Evolutionary conservation across 2,888 invertebrate species (phyloP), one percentile per base, ranked within the genome.

Genomic region (Pheosia tremula): DNA sequence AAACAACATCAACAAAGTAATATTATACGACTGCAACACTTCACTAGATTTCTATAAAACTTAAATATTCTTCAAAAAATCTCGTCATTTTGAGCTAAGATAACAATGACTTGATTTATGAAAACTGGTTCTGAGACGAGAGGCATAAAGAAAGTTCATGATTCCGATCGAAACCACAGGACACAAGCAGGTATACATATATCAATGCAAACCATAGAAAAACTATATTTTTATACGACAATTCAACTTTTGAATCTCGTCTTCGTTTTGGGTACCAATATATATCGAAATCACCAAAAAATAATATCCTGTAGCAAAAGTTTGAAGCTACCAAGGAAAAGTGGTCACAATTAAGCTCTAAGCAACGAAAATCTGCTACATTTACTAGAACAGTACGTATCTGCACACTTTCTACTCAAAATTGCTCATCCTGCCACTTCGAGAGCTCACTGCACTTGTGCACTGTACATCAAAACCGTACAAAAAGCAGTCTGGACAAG

Each of bases 401-500:
- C 43, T 43, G 8, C 5, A 43, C 8, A 13, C 11, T 60, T 55
- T 52, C n/a, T n/a, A 41, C n/a, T 11, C 43, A 60, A 60, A n/a
- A 11, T 56, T n/a, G 54, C 37, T 38, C 45, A 61, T 56, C 49
- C 52, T 52, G 41, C n/a, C n/a, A n/a, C 57, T 58, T 43, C 47
- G 50, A 36, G 50, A 38, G 24, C 43, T 58, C 57, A 11, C 37
- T 54, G 11, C 39, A 47, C 37, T 24, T 38, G 55, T 9, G 24
- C 47, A 47, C 47, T 60, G 37, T 61, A 57, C 61, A 63, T 59
- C 52, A 24, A 63, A 67, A 64, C 64, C 58, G 45, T 54, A 39
- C 39, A 39, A 74, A 71, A 71, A 68, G 68, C 49, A 61, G 66
- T 58, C 57, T 24, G 58, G 61, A 43, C 66, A 60, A 66, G 64